Conservation (phyloP, 2,888 invertebrate species). For the Drosophila borborema region DNA sequence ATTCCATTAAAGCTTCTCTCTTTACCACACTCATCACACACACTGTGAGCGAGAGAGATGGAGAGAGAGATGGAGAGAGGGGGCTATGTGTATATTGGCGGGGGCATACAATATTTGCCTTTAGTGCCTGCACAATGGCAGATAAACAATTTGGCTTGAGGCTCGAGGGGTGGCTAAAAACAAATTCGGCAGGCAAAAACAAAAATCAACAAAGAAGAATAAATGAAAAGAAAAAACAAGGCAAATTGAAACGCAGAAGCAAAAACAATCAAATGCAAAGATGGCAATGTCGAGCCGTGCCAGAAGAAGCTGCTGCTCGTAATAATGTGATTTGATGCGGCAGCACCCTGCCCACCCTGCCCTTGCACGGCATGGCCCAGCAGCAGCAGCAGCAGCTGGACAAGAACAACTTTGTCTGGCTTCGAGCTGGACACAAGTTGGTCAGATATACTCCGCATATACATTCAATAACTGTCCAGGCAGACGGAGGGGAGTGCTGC, state of each 20-base stretch:
- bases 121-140: slow-evolving; percentile 55
- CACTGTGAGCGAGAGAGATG: background rate
- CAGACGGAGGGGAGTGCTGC: background rate
- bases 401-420: slow-evolving; percentile 69
- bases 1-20: slow-evolving; percentile 83
- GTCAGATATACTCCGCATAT: slow-evolving; percentile 31
- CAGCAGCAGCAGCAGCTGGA: slow-evolving; percentile 18
- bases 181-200: slow-evolving; percentile 58
- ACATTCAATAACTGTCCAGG: slow-evolving; percentile 64
- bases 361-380: slow-evolving; percentile 14
- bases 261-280: slow-evolving; percentile 64
- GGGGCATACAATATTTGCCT: slow-evolving; percentile 70
- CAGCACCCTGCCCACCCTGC: background rate
- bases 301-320: slow-evolving; percentile 59
- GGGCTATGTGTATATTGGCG: background rate
- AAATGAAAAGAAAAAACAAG: slow-evolving; percentile 14
- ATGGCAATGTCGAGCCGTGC: slow-evolving; percentile 31
- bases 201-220: slow-evolving; percentile 46
- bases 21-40: slow-evolving; percentile 68
- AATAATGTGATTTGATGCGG: slow-evolving; percentile 75
- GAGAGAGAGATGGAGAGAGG: too few relatives aligned
- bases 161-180: slow-evolving; percentile 37
- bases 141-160: slow-evolving; percentile 50
- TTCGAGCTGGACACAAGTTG: slow-evolving; percentile 43
- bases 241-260: slow-evolving; percentile 47